Conservation (phyloP, 2,113 vertebrate genomes). For the Clarias batrachus region DNA sequence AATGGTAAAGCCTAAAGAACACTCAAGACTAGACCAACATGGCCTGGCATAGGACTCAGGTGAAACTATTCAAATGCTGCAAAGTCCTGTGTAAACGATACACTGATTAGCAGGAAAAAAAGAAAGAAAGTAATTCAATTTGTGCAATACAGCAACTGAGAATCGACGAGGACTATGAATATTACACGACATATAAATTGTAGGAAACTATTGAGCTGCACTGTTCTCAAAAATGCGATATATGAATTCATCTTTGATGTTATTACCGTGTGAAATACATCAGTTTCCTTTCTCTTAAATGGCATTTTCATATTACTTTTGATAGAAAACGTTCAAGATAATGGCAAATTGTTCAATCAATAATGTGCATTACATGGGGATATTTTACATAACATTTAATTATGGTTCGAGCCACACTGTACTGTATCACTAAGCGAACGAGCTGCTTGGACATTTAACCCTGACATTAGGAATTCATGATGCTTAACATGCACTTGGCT, state of each 20-base stretch:
- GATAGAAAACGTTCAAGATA: neutral
- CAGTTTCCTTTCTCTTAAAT: neutral
- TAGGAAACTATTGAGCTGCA: neutral
- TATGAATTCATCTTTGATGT: neutral
- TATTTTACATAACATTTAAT: neutral
- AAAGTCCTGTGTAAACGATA: neutral
- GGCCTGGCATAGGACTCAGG: neutral
- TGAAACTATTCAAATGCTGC: neutral
- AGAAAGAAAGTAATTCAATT: neutral
- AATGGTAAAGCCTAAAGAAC: slow-evolving; percentile 61
- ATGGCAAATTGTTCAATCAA: neutral
- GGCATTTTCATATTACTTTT: neutral
- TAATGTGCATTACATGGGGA: neutral
- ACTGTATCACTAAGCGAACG: neutral
- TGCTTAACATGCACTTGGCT: slow-evolving; percentile 1
- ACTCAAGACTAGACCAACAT: slow-evolving; percentile 56
- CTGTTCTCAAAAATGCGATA: too few relatives aligned
- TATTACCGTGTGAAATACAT: neutral
- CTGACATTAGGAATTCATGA: slow-evolving; percentile 14
- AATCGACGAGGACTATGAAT: neutral
- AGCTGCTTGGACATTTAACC: neutral
- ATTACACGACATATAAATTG: neutral
- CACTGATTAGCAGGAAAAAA: neutral
- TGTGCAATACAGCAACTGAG: too few relatives aligned
- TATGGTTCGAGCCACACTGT: neutral